A percentile compares a stretch with the other conserved stretches of the same genome.
Evolutionary conservation across 2,113 vertebrate genomes (phyloP).

Genomic region (Lampris incognitus): DNA sequence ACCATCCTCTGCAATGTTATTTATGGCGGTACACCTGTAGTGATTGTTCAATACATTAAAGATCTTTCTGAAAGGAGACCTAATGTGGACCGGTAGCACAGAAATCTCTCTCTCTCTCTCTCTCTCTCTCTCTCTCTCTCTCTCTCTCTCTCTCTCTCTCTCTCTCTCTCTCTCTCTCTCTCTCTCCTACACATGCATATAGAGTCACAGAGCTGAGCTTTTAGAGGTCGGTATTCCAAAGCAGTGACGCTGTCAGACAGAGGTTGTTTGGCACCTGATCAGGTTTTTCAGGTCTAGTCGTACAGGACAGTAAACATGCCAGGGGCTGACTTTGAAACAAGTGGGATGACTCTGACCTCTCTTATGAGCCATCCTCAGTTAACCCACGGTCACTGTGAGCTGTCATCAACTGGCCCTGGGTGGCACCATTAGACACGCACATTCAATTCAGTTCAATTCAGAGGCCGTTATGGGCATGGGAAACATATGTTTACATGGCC

Average conservation of each 20-base stretch:
- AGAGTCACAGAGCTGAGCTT: conserved; percentile 7
- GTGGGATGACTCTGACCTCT: conserved; percentile 5
- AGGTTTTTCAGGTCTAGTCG: background rate
- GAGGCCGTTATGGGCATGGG: too few species aligned
- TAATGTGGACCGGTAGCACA: conserved; percentile 17
- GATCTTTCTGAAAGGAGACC: conserved; percentile 37
- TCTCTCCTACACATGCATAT: background rate
- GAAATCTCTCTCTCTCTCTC: conserved; percentile 13
- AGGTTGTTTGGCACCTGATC: conserved; percentile 19
- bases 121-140: conserved; percentile 4
- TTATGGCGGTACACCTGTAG: conserved; percentile 38
- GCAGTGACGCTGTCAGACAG: conserved; percentile 11
- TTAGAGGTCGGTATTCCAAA: conserved; percentile 40
- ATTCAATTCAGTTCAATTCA: background rate
- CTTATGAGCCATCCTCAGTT: conserved; percentile 19
- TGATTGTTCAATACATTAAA: conserved; percentile 47
- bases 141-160: conserved; percentile 14
- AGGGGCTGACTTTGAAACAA: conserved; percentile 12
- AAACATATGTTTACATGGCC: too few species aligned
- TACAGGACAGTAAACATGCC: background rate
- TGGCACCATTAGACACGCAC: background rate
- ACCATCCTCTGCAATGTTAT: conserved; percentile 25
- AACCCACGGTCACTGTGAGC: conserved; percentile 10
- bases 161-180: conserved; percentile 15
- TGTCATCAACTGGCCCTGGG: conserved; percentile 1